A percentile compares a stretch with the other conserved stretches of the same genome.
phyloP scores from a whole-genome alignment of 2,797 vertebrate species.

The Limnodromus scolopaceus region DNA sequence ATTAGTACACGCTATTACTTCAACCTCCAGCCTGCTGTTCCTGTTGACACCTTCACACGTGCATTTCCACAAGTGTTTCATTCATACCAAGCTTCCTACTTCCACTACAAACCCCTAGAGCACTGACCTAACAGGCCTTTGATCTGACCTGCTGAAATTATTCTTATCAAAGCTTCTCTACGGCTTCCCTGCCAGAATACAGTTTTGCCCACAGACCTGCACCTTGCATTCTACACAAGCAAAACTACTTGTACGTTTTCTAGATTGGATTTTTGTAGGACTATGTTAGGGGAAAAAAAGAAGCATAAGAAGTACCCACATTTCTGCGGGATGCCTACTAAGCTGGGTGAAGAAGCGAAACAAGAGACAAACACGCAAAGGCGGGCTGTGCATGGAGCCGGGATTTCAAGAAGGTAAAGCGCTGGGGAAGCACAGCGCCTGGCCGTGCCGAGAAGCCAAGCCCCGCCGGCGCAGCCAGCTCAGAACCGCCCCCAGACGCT shows the following conservation, averaged over 20 bases:
- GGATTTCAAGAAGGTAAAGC: accelerated
- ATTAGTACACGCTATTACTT: not conserved
- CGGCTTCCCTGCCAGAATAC: accelerated
- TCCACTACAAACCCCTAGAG: not conserved
- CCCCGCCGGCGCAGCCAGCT: not conserved
- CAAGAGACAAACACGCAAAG: accelerated
- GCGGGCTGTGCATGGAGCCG: accelerated
- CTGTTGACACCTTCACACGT: accelerated
- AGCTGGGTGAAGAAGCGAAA: accelerated
- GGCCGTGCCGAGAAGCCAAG: not conserved
- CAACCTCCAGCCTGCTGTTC: accelerated
- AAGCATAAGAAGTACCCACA: accelerated
- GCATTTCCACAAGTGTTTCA: not conserved
- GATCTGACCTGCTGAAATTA: not conserved
- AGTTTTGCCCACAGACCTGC: not conserved
- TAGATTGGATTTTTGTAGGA: not conserved
- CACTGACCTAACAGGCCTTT: not conserved
- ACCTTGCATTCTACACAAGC: too few relatives aligned
- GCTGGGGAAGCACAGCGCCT: accelerated
- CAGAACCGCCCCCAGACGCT: not conserved
- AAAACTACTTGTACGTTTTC: accelerated
- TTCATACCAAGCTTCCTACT: accelerated
- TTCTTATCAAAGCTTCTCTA: not conserved
- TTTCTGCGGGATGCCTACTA: not conserved
- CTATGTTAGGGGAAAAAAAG: accelerated